Evolutionary conservation across 2,888 invertebrate genomes (phyloP), one percentile per base, ranked within the genome.

Genomic region (Exocentrus adspersus): DNA sequence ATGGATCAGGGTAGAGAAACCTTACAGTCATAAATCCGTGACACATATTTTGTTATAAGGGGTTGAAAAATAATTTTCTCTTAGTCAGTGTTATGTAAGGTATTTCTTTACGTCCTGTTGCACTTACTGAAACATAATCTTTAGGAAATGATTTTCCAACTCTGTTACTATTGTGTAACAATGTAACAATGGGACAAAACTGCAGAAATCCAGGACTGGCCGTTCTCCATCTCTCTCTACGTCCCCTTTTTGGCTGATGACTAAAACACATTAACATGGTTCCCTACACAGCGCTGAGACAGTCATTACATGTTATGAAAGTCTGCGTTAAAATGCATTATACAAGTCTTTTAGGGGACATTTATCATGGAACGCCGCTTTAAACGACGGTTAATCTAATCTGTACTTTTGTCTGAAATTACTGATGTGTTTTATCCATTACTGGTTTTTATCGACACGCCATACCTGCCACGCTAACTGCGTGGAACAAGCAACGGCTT

Each of bases 191-290:
- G 24, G 3, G 24, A 3, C 24, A 24, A 30, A 56, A 43, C 10
- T 42, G 1, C 30, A 2, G 7, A 1, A 50, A 10, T 50, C 58
- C 67, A 32, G 16, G 32, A 46, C 62, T 64, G 64, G 16, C 14
- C 5, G 42, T 60, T 46, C 48, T 53, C 65, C 61, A 48, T 68
- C 67, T 67, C 58, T 64, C 45, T 61, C 59, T 61, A n/a, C n/a
- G n/a, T 61, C 70, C 72, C 70, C 72, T 73, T 72, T 75, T 77
- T 75, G 64, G 75, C 75, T 77, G 78, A 78, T 78, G 78, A 77
- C 78, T 75, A 77, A 80, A 81, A 79, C 78, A 77, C 80, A 81
- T 81, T 81, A 81, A 79, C 77, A 79, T 79, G 79, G 77, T 77
- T 77, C 77, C 79, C 78, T 67, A 75, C 78, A 78, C 75, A 78